Conservation (phyloP, 2,113 vertebrate species). For the Mesitornis unicolor region DNA sequence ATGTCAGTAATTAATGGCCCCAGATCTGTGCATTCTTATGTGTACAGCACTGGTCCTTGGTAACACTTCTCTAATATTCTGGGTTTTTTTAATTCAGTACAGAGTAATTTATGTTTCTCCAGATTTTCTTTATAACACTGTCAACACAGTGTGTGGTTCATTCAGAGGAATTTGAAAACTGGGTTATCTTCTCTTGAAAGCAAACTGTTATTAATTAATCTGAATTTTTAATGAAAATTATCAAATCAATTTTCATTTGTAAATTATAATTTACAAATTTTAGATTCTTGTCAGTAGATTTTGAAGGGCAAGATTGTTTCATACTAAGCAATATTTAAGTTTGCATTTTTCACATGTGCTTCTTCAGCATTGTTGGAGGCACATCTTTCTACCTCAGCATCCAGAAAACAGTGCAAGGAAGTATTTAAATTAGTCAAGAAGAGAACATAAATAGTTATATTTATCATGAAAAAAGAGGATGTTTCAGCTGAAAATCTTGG, state of each 20-base stretch:
- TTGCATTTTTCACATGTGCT: not conserved
- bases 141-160: not conserved
- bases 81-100: fast-evolving
- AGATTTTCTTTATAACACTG: not conserved
- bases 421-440: not conserved
- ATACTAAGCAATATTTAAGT: not conserved
- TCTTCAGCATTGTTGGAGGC: not conserved
- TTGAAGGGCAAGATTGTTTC: not conserved
- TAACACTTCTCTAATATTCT: not conserved
- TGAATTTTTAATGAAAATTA: not conserved
- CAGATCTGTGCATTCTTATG: not conserved
- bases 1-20: not conserved
- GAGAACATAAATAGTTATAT: not conserved
- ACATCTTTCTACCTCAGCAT: not conserved
- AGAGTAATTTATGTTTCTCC: not conserved
- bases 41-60: not conserved
- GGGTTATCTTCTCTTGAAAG: not conserved
- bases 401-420: not conserved
- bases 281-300: not conserved
- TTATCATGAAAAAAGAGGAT: not conserved
- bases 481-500: not conserved
- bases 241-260: not conserved
- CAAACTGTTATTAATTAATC: not conserved
- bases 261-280: not conserved
- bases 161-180: not conserved